Evolutionary conservation across 2,113 vertebrate species (phyloP).

Genomic region (Engraulis encrasicolus): DNA sequence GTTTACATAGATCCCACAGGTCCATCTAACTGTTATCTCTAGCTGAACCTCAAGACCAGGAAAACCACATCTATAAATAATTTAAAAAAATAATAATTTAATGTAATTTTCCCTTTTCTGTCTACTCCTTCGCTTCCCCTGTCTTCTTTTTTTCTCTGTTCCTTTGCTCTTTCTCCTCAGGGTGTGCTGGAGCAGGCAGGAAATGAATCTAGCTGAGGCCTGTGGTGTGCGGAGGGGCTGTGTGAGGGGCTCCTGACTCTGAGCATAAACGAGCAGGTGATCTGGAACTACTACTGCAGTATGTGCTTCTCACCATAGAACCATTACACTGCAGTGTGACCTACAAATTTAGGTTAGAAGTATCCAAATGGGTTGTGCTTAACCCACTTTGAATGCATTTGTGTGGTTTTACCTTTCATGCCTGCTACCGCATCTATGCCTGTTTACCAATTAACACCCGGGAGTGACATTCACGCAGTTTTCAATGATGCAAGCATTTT

Average conservation of each 20-base stretch:
- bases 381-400: too few species aligned
- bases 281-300: too few species aligned
- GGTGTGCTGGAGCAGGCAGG: neutral
- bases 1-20: neutral
- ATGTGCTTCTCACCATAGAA: neutral
- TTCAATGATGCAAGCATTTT: too few species aligned
- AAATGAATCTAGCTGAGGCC: neutral
- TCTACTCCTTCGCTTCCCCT: neutral
- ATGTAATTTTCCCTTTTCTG: neutral
- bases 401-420: neutral
- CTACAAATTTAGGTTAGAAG: neutral
- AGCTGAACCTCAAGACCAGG: neutral
- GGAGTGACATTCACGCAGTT: too few species aligned
- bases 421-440: neutral
- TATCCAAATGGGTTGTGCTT: neutral
- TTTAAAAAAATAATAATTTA: neutral
- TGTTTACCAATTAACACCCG: too few species aligned
- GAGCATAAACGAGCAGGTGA: neutral
- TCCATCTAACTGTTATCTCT: neutral
- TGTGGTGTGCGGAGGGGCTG: neutral
- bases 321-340: neutral
- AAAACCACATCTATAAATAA: neutral
- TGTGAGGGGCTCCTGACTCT: neutral
- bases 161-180: neutral
- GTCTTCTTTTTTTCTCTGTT: neutral